Evolutionary conservation across 2,797 vertebrate genomes (phyloP).

Genomic region (Falco naumanni): DNA sequence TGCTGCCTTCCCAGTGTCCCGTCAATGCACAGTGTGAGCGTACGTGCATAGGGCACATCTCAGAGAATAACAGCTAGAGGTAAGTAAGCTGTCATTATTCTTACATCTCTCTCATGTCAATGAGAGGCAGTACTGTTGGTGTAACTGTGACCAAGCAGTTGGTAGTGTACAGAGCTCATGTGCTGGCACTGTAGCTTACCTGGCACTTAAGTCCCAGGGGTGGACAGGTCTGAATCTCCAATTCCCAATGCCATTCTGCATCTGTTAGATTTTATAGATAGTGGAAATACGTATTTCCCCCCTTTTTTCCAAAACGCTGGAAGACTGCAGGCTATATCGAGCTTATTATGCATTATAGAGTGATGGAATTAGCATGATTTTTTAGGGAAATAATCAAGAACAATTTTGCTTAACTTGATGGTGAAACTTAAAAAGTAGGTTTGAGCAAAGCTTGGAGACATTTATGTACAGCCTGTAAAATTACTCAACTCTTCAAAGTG

Average conservation of each 20-base stretch:
- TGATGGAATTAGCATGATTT: background rate
- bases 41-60: background rate
- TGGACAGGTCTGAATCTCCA: background rate
- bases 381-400: background rate
- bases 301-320: background rate
- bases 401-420: background rate
- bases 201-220: rapidly evolving
- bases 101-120: background rate
- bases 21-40: rapidly evolving
- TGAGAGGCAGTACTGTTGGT: background rate
- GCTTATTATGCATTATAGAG: background rate
- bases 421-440: background rate
- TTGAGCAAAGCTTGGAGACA: background rate
- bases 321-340: background rate
- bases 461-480: background rate
- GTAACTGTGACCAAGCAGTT: rapidly evolving
- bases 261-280: background rate
- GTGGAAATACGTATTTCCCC: background rate
- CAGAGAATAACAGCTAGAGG: rapidly evolving
- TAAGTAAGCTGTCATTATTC: background rate
- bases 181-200: background rate
- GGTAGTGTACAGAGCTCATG: background rate
- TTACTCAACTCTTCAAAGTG: background rate
- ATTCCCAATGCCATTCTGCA: background rate
- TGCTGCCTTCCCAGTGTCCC: background rate